Evolutionary conservation across 2,888 invertebrate species (phyloP), one percentile per base, ranked within the genome.

Genomic region (Polietes domitor): DNA sequence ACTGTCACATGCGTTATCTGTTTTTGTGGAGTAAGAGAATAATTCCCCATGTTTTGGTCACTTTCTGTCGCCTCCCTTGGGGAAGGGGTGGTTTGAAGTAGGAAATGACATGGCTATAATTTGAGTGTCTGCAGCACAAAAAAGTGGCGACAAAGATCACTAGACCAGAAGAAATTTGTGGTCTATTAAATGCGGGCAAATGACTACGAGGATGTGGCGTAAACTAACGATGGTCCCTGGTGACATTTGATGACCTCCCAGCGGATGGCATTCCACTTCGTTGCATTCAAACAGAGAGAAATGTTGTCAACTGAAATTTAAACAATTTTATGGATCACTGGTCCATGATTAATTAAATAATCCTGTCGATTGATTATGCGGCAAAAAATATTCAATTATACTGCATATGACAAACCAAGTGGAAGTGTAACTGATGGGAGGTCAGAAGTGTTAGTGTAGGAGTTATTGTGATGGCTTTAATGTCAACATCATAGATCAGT

Each of bases 101-200:
- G 32, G 32, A 32, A 32, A 32, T 32, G 32, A 21, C 21, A 32
- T 9, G 55, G 10, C 24, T 12, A 24, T 21, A 55, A 55, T 19
- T 55, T 50, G 50, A 7, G 6, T n/a, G 6, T 6, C n/a, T n/a
- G n/a, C 17, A 24, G 9, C 55, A 55, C 21, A 55, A 55, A 63
- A 17, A 32, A 1, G 26, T 24, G 19, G 7, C 32, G 32, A 32
- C 41, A 65, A 32, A 37, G 65, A 65, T 65, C 65, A 65, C 65
- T 37, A 32, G 63, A 41, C 65, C 65, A 65, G 65, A 65, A 65
- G 65, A 65, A 58, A 58, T 26, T 21, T 21, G 58, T 26, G 58
- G 26, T 58, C 2, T 58, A 24, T 58, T 26, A 26, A 58, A 58
- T 58, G 26, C 58, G 26, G 58, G 26, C 19, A 12, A 26, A 24